These are phyloP conservation scores for Plodia interpunctella DNA, from an alignment of 1,140 invertebrate species.

Conservation along the genomic window DNA sequence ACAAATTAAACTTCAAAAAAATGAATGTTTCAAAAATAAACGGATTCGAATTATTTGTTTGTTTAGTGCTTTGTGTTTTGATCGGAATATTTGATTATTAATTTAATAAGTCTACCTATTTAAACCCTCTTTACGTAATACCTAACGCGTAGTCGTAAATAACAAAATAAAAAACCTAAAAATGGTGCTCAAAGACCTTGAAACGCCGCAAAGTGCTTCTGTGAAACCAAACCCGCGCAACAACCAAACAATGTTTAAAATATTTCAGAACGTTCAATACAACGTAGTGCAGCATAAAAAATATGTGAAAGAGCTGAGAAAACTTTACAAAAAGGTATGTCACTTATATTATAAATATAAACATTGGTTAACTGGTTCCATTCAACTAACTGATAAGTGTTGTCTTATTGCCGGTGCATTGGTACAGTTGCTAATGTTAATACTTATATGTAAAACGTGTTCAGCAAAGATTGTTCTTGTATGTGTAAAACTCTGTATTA, in stretches of 20 bases:
- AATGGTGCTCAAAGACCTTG: slow-evolving; percentile 51
- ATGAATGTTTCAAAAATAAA: too few relatives aligned
- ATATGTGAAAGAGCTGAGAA: slow-evolving; percentile 79
- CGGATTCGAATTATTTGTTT: too few relatives aligned
- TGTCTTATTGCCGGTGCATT: too few relatives aligned
- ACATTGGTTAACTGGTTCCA: background rate
- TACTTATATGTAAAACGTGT: too few relatives aligned
- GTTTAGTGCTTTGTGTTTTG: background rate
- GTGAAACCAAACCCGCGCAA: slow-evolving; percentile 60
- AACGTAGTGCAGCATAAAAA: slow-evolving; percentile 80
- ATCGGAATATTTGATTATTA: too few relatives aligned
- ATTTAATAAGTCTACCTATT: too few relatives aligned
- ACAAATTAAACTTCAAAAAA: too few relatives aligned
- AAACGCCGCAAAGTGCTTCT: slow-evolving; percentile 31
- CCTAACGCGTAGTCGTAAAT: too few relatives aligned
- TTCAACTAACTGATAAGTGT: too few relatives aligned
- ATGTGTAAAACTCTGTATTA: background rate
- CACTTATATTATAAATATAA: slow-evolving; percentile 3
- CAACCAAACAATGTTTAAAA: slow-evolving; percentile 69
- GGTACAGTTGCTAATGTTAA: too few relatives aligned
- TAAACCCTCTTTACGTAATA: too few relatives aligned
- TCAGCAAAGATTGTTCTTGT: too few relatives aligned
- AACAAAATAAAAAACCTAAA: slow-evolving; percentile 13
- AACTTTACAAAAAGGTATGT: slow-evolving; percentile 77
- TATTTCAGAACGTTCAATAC: slow-evolving; percentile 79